These are phyloP conservation scores for Teleogryllus occipitalis DNA, from an alignment of 1,140 invertebrate genomes.

Conservation along the genomic window DNA sequence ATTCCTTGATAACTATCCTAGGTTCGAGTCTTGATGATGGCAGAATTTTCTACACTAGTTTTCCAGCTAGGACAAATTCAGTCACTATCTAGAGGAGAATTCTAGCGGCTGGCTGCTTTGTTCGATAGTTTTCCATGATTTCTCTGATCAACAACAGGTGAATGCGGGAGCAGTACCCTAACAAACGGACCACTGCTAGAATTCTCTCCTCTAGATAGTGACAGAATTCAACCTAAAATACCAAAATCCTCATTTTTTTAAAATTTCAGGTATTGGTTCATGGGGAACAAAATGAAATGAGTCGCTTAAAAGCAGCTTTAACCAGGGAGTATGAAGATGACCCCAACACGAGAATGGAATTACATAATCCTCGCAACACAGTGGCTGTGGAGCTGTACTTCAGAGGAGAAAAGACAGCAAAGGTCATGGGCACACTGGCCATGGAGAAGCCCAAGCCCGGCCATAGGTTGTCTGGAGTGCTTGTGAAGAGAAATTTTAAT, in stretches of 20 bases:
- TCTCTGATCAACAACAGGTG: no score
- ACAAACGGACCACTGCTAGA: no score
- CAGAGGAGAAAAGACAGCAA: slow-evolving; percentile 94
- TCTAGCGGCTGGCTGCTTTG: no score
- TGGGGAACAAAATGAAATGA: slow-evolving; percentile 99
- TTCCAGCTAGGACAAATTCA: no score
- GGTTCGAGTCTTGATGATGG: no score
- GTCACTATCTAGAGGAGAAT: no score
- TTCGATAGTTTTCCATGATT: no score
- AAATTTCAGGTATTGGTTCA: slow-evolving; percentile 76
- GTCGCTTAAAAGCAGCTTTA: slow-evolving; percentile 84
- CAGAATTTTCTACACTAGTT: no score
- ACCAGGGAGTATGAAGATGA: slow-evolving; percentile 91
- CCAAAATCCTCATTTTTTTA: background rate
- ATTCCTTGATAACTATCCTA: no score
- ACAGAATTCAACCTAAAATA: no score
- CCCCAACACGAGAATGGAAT: slow-evolving; percentile 73
- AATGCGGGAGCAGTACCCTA: no score
- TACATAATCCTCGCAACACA: slow-evolving; percentile 95
- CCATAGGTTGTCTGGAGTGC: slow-evolving; percentile 77
- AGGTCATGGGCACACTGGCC: slow-evolving; percentile 88
- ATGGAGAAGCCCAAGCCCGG: slow-evolving; percentile 70
- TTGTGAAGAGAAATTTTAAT: slow-evolving; percentile 97
- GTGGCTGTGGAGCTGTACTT: slow-evolving; percentile 89
- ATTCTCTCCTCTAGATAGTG: no score